Conservation (phyloP, 1,140 invertebrate species). For the Globodera ellingtonae region DNA sequence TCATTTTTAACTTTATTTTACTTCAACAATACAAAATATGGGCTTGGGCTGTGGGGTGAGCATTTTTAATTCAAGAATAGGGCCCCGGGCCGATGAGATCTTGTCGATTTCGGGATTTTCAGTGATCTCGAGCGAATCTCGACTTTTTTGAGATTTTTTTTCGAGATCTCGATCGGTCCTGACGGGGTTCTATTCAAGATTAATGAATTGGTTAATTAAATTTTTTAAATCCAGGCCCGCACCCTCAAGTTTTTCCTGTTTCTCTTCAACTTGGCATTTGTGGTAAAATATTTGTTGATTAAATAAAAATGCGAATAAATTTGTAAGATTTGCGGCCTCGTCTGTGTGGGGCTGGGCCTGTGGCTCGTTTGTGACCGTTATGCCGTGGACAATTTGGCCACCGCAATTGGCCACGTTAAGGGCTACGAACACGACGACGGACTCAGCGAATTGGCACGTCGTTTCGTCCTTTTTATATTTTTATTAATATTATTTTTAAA, state of each 20-base stretch:
- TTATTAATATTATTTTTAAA: slow-evolving; percentile 3
- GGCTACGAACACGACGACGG: slow-evolving; percentile 61
- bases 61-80: slow-evolving; percentile 6
- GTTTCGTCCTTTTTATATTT: neutral
- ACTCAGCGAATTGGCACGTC: slow-evolving; percentile 55
- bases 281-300: slow-evolving; percentile 43
- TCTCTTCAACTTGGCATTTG: slow-evolving; percentile 62
- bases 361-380: slow-evolving; percentile 64
- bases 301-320: neutral
- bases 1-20: neutral
- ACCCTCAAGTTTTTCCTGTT: slow-evolving; percentile 62
- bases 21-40: slow-evolving; percentile 22
- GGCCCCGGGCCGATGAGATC: too few species aligned
- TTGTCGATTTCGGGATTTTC: too few species aligned
- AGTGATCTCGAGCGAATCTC: too few species aligned
- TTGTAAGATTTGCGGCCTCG: slow-evolving; percentile 60
- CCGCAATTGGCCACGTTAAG: slow-evolving; percentile 58
- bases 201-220: neutral
- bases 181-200: too few species aligned
- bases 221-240: slow-evolving; percentile 44
- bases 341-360: slow-evolving; percentile 58
- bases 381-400: slow-evolving; percentile 63
- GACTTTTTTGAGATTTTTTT: too few species aligned
- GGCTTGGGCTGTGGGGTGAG: slow-evolving; percentile 41
- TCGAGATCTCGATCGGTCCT: too few species aligned